Conservation (phyloP, 1,140 invertebrate genomes). For the Zaprionus lachaisei region DNA sequence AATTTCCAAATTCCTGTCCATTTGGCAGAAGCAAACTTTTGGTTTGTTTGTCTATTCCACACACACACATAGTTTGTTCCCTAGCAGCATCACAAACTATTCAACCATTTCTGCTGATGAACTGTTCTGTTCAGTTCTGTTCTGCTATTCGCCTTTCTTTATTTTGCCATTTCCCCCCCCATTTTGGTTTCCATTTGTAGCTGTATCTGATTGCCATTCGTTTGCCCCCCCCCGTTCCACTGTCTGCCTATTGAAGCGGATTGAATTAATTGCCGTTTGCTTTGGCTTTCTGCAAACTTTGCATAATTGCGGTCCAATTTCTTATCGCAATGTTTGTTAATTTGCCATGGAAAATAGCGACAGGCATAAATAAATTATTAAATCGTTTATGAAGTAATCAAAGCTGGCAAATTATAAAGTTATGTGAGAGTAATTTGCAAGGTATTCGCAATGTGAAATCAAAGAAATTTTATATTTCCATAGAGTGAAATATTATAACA, state of each 20-base stretch:
- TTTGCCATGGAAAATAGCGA: conserved; percentile 10
- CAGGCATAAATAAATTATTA: conserved; percentile 10
- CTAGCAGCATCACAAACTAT: conserved; percentile 51
- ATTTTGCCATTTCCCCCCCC: conserved; percentile 5
- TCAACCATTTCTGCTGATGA: conserved; percentile 67
- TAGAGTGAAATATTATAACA: not conserved
- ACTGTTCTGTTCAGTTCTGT: conserved; percentile 50
- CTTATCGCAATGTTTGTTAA: conserved; percentile 33
- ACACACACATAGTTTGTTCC: conserved; percentile 9
- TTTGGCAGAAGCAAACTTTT: conserved; percentile 73
- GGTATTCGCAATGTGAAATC: not conserved
- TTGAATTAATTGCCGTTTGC: conserved; percentile 70
- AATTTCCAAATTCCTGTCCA: conserved; percentile 83
- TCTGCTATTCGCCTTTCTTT: not conserved
- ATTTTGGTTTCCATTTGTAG: conserved; percentile 42
- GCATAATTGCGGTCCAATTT: conserved; percentile 44
- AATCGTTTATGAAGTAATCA: conserved; percentile 4
- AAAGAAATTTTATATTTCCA: not conserved
- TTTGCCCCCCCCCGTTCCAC: not conserved
- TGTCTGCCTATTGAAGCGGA: conserved; percentile 50
- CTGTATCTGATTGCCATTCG: conserved; percentile 21
- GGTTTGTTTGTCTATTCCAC: conserved; percentile 62
- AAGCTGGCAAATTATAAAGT: not conserved
- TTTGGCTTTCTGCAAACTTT: conserved; percentile 37
- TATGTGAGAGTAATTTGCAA: not conserved